Conservation (phyloP, 2,797 vertebrate genomes). For the Gobionotothen gibberifrons region DNA sequence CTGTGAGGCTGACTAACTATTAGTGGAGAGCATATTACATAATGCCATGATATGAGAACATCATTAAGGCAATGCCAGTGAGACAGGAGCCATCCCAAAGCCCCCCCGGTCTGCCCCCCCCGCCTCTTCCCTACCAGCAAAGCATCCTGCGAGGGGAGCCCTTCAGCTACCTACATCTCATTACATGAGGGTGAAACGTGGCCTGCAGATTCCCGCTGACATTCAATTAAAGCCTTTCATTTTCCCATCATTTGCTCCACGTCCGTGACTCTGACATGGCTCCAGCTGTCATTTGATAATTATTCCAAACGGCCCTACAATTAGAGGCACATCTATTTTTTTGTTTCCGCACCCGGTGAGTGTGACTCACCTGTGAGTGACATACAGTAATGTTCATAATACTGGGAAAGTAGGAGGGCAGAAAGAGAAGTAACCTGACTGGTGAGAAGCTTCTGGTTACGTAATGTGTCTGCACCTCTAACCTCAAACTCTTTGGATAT, state of each 20-base stretch:
- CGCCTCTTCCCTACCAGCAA: slow-evolving; percentile 33
- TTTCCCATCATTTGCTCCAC: slow-evolving; percentile 64
- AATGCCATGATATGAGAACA: slow-evolving; percentile 66
- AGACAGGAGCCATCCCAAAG: slow-evolving; percentile 34
- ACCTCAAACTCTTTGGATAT: slow-evolving; percentile 9
- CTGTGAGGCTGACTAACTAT: slow-evolving; percentile 59
- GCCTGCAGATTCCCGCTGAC: slow-evolving; percentile 69
- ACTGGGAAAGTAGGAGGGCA: not conserved
- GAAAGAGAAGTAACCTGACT: not conserved
- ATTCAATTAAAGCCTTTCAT: slow-evolving; percentile 75
- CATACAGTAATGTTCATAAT: not conserved
- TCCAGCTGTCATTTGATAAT: slow-evolving; percentile 69
- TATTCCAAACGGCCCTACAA: slow-evolving; percentile 60
- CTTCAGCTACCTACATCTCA: slow-evolving; percentile 68
- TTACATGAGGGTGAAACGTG: slow-evolving; percentile 59
- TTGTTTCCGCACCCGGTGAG: slow-evolving; percentile 8
- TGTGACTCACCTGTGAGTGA: slow-evolving; percentile 33
- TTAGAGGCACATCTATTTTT: slow-evolving; percentile 59
- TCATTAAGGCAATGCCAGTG: slow-evolving; percentile 66
- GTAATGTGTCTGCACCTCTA: slow-evolving; percentile 2
- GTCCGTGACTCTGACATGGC: slow-evolving; percentile 35
- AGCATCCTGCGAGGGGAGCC: slow-evolving; percentile 65
- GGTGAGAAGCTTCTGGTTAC: not conserved
- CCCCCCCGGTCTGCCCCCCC: slow-evolving; percentile 29
- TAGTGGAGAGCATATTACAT: slow-evolving; percentile 68